Evolutionary conservation across 2,797 vertebrate genomes (phyloP), one percentile per base, ranked within the genome.

Genomic region (Coilia nasus): DNA sequence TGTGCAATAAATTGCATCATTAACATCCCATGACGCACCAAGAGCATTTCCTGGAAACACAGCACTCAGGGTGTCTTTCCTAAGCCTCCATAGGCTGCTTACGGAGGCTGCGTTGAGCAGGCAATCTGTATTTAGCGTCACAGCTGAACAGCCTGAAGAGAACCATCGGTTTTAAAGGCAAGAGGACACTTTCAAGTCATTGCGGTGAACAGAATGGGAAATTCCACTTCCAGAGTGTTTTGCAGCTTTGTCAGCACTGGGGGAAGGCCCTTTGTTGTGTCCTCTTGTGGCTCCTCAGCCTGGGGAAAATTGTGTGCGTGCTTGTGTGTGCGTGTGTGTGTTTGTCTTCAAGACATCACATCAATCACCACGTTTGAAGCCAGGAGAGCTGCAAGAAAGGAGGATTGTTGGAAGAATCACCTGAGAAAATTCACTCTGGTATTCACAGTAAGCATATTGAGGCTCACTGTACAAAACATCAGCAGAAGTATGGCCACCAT

Each of bases 131-230:
- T 94, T 93, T 91, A 90, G 93, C 93, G 94, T 94, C 90, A 92
- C 92, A 95, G 50, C 86, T 86, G 90, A 94, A 90, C 91, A 91
- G 92, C 93, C 94, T 93, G 93, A 91, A 95, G 94, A 95, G 92
- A 62, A 23, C 90, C 93, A 94, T 87, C 89, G 91, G 93, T 94
- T 94, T 92, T 92, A 90, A 94, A 93, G 90, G 86, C 93, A 87
- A 91, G 87, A 89, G 83, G 89, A 88, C 89, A 91, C 93, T 95
- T 95, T 94, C 89, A 94, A 94, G 90, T 92, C 87, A 87, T 91
- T 89, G 90, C 88, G 89, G 91, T 93, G 50, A 54, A 54, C 50
- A 7, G 94, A 93, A 93, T 91, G 92, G 92, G 89, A 93, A 92
- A 93, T 90, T 91, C 85, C 91, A 87, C 91, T 93, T 92, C 90